phyloP scores from a whole-genome alignment of 2,888 invertebrate species.

The Cotesia congregata region DNA sequence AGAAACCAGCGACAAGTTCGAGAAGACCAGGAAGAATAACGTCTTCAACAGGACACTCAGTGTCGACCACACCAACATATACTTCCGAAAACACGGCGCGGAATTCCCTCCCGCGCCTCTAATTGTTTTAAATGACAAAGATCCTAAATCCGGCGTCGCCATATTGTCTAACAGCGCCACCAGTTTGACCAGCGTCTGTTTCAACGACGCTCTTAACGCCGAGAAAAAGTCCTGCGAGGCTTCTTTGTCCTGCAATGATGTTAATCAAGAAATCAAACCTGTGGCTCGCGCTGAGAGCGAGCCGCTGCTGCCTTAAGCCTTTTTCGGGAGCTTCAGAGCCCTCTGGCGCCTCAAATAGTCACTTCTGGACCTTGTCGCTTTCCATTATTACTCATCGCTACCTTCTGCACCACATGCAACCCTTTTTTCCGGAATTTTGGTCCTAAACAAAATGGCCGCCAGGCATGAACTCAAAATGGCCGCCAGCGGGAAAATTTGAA shows the following conservation, averaged over 20 bases:
- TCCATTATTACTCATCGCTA: background rate
- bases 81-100: background rate
- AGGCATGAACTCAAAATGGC: background rate
- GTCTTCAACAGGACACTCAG: constrained; percentile 45
- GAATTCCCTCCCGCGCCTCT: background rate
- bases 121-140: constrained; percentile 54
- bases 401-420: background rate
- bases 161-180: constrained; percentile 91
- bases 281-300: constrained; percentile 60
- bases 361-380: background rate
- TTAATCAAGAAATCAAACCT: background rate
- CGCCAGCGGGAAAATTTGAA: background rate
- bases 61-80: constrained; percentile 50
- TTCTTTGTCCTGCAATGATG: background rate
- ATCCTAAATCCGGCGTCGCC: constrained; percentile 78
- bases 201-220: constrained; percentile 76
- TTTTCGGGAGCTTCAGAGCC: background rate
- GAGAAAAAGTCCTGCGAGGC: constrained; percentile 48
- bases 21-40: constrained; percentile 41
- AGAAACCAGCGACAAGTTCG: constrained; percentile 47
- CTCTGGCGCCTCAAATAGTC: background rate
- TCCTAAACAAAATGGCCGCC: background rate
- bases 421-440: background rate
- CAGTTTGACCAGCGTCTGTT: constrained; percentile 83
- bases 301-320: constrained; percentile 55